Evolutionary conservation across 2,113 vertebrate genomes (phyloP), one percentile per base, ranked within the genome.

Genomic region (Ictalurus punctatus): DNA sequence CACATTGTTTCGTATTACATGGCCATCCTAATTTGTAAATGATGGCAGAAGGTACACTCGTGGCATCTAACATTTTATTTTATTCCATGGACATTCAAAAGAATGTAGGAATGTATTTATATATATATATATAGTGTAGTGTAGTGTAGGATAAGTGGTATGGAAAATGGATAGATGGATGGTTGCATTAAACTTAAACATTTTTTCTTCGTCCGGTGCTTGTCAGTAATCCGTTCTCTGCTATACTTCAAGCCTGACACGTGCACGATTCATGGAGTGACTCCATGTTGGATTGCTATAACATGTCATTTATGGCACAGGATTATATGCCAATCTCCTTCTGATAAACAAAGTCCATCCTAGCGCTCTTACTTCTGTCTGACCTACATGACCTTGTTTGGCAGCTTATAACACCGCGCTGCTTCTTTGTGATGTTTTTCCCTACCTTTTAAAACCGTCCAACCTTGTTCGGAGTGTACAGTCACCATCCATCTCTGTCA

Each of bases 401-500:
- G 88, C 54, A 44, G 56, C 82, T 93, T 90, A 91, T 93, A 92
- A 90, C 93, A 92, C 90, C 89, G 76, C 90, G 90, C 58, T 58
- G 91, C 91, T 91, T 91, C 86, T 90, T 86, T 58, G 78, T 61
- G 76, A 76, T 91, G 78, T 86, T 74, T 27, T 56, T 90, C 85
- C 85, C 86, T 82, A 92, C 94, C 95, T 94, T 93, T 90, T 93
- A 94, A 91, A 92, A 91, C 48, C 78, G 58, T 92, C 89, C 88
- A 37, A 78, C 91, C 91, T 83, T 86, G 12, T 91, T 92, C 90
- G 86, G 58, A 90, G 90, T 93, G 94, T 92, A 92, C 93, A 91
- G 93, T 93, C 88, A 91, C 92, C 94, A 95, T 96, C 94, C 91
- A 90, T 96, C 94, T 95, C 91, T 94, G 93, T 95, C 92, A 58